These are phyloP conservation scores for Brachionichthys hirsutus DNA, from an alignment of 2,113 vertebrate species.

Conservation along the genomic window DNA sequence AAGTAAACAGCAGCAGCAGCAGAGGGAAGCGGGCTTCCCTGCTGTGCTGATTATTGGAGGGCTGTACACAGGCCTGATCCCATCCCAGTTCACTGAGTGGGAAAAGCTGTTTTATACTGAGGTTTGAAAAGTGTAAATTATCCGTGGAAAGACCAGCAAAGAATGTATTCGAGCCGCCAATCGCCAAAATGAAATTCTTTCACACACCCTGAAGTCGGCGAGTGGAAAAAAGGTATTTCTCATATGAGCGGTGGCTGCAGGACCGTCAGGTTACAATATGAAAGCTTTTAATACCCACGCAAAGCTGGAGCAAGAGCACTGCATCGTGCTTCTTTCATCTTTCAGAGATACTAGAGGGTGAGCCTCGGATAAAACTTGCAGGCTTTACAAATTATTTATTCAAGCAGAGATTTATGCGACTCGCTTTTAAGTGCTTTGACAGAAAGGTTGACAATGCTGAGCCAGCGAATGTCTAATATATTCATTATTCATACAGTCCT, in stretches of 20 bases:
- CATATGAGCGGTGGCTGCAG: neutral
- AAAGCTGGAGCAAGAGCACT: neutral
- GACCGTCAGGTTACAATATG: neutral
- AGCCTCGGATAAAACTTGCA: neutral
- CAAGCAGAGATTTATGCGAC: neutral
- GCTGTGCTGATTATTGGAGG: constrained; percentile 72
- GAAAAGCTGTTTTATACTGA: constrained; percentile 13
- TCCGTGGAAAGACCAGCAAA: too few species aligned
- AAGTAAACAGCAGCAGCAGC: constrained; percentile 66
- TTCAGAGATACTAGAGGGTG: neutral
- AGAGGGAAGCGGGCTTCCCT: constrained; percentile 50
- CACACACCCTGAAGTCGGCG: neutral
- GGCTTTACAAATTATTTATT: neutral
- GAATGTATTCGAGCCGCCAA: too few species aligned
- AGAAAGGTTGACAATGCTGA: neutral
- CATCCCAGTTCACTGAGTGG: constrained; percentile 29
- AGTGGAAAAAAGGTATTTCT: neutral
- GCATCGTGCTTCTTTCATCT: neutral
- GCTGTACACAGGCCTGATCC: constrained; percentile 59
- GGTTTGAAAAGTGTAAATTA: neutral
- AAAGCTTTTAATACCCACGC: constrained; percentile 6
- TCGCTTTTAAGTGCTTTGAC: neutral
- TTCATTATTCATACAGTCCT: constrained; percentile 1
- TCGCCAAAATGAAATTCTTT: neutral
- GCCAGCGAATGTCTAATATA: too few species aligned